A percentile compares a stretch with the other conserved stretches of the same genome.
Conservation (phyloP, 2,888 invertebrate species). For the Agelastica alni region DNA sequence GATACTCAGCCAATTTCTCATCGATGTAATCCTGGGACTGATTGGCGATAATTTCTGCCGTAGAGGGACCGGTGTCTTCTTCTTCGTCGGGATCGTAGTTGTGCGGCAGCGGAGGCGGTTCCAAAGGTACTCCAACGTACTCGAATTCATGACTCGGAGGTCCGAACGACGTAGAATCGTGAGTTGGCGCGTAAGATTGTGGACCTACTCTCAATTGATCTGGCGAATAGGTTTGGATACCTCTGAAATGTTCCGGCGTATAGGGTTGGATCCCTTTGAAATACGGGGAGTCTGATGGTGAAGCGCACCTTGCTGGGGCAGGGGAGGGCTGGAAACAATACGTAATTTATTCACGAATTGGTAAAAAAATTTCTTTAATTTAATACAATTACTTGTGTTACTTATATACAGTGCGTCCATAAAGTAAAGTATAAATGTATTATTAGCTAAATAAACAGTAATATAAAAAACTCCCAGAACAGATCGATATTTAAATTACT, state of each 20-base stretch:
- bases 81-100: slow-evolving; percentile 61
- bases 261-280: slow-evolving; percentile 47
- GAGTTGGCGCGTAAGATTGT: slow-evolving; percentile 26
- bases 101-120: slow-evolving; percentile 63
- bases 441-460: no score
- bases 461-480: no score
- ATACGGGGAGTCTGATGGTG: slow-evolving; percentile 54
- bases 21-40: slow-evolving; percentile 95
- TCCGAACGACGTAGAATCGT: slow-evolving; percentile 50
- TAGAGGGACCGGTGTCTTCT: slow-evolving; percentile 80
- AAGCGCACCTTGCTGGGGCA: slow-evolving; percentile 60
- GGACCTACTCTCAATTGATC: slow-evolving; percentile 42
- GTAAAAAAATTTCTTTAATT: no score
- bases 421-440: no score
- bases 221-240: slow-evolving; percentile 46
- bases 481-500: no score
- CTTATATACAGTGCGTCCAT: no score
- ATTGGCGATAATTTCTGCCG: slow-evolving; percentile 89
- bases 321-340: slow-evolving; percentile 60
- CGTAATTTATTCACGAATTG: not conserved
- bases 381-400: no score
- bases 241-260: slow-evolving; percentile 47
- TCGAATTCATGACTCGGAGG: slow-evolving; percentile 66
- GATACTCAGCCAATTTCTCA: slow-evolving; percentile 91
- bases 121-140: slow-evolving; percentile 76